A percentile compares a stretch with the other conserved stretches of the same genome.
These are phyloP conservation scores for Myoxocephalus aenaeus DNA, from an alignment of 2,797 vertebrate genomes.

Conservation along the genomic window DNA sequence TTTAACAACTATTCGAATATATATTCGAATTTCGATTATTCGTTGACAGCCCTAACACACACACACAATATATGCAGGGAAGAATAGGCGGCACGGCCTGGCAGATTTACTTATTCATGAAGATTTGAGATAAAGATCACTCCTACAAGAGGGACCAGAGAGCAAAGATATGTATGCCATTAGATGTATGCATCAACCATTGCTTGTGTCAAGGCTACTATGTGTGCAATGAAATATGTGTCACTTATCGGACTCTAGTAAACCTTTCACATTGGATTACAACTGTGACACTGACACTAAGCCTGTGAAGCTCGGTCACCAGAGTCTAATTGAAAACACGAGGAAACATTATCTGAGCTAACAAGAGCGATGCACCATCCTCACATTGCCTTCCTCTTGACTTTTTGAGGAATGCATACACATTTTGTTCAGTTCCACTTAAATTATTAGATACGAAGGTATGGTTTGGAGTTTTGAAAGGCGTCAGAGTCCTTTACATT, in stretches of 20 bases:
- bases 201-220: neutral
- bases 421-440: slow-evolving; percentile 60
- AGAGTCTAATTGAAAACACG: slow-evolving; percentile 9
- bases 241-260: no score
- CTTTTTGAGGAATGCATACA: slow-evolving; percentile 42
- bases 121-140: no score
- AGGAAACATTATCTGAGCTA: slow-evolving; percentile 20
- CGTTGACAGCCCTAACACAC: no score
- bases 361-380: slow-evolving; percentile 24
- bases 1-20: no score
- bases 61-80: no score
- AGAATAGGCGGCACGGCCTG: no score
- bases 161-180: neutral
- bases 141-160: no score
- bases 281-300: slow-evolving; percentile 20
- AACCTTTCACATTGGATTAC: slow-evolving; percentile 20
- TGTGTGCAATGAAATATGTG: no score
- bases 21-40: no score
- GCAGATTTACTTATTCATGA: slow-evolving; percentile 7
- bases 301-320: slow-evolving; percentile 13
- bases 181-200: neutral
- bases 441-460: neutral
- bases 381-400: slow-evolving; percentile 18
- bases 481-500: neutral
- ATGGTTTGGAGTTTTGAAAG: neutral